Evolutionary conservation across 2,113 vertebrate species (phyloP).

Genomic region (Girardinichthys multiradiatus): DNA sequence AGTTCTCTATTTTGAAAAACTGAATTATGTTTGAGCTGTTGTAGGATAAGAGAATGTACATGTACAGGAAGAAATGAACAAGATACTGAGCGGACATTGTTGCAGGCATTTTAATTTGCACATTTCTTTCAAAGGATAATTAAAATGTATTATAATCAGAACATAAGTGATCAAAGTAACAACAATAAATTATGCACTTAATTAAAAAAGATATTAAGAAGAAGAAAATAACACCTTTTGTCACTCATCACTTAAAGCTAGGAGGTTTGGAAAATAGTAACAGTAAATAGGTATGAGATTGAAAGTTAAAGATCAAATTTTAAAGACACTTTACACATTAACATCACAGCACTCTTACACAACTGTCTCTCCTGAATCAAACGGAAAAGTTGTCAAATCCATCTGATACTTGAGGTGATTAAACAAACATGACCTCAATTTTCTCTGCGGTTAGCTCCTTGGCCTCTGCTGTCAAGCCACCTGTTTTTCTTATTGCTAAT

Average conservation of each 20-base stretch:
- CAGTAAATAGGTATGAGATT: background rate
- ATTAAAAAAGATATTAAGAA: background rate
- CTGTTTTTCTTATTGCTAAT: slow-evolving; percentile 69
- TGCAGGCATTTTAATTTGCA: too few species aligned
- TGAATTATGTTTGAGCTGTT: too few species aligned
- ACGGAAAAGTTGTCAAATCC: slow-evolving; percentile 46
- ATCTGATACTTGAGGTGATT: slow-evolving; percentile 57
- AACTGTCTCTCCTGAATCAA: slow-evolving; percentile 26
- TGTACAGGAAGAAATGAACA: too few species aligned
- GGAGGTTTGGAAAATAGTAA: background rate
- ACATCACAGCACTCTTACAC: slow-evolving; percentile 15
- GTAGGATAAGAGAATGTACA: too few species aligned
- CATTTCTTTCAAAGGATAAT: too few species aligned
- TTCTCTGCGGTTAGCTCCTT: slow-evolving; percentile 55
- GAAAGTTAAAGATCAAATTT: slow-evolving; percentile 19
- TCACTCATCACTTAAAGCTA: slow-evolving; percentile 3
- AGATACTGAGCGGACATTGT: too few species aligned
- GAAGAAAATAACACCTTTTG: background rate
- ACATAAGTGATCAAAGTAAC: background rate
- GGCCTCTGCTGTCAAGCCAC: slow-evolving; percentile 63
- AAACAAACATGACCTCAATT: slow-evolving; percentile 75
- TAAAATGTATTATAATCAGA: background rate
- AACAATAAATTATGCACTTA: background rate
- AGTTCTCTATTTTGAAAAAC: too few species aligned
- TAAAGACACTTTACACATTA: slow-evolving; percentile 26